A percentile compares a stretch with the other conserved stretches of the same genome.
phyloP scores from a whole-genome alignment of 2,888 invertebrate genomes.

The Cataglyphis altisquamis region DNA sequence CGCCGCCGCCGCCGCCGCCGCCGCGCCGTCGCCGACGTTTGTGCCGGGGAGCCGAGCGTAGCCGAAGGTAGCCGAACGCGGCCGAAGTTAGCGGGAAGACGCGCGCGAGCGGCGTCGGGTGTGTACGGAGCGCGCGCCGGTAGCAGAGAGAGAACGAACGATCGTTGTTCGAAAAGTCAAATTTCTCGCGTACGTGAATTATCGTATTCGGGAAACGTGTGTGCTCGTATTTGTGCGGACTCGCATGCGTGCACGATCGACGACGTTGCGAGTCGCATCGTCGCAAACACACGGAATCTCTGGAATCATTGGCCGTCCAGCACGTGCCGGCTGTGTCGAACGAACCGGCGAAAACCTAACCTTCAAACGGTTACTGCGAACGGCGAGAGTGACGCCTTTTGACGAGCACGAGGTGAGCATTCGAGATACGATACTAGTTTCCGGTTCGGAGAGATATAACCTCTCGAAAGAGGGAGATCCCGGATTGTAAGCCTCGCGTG shows the following conservation, averaged over 20 bases:
- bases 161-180: slow-evolving; percentile 44
- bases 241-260: neutral
- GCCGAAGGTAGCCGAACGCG: neutral
- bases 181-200: slow-evolving; percentile 9
- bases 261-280: neutral
- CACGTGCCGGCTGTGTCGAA: slow-evolving; percentile 42
- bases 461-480: neutral
- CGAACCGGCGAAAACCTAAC: slow-evolving; percentile 73
- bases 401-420: slow-evolving; percentile 58
- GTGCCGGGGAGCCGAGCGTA: neutral
- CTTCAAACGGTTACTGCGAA: slow-evolving; percentile 60
- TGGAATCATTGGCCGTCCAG: neutral
- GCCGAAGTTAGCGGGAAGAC: slow-evolving; percentile 49
- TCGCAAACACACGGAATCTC: neutral
- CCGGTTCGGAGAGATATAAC: neutral
- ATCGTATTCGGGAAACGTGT: neutral
- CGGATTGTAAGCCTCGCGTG: neutral
- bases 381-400: slow-evolving; percentile 13
- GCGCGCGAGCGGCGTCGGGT: slow-evolving; percentile 62
- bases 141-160: neutral
- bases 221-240: neutral
- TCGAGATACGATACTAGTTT: neutral
- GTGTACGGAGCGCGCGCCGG: slow-evolving; percentile 54
- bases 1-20: neutral
- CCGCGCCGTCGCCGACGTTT: neutral